These are phyloP conservation scores for Falcaria lacertinaria DNA, from an alignment of 2,888 invertebrate species.

Conservation along the genomic window DNA sequence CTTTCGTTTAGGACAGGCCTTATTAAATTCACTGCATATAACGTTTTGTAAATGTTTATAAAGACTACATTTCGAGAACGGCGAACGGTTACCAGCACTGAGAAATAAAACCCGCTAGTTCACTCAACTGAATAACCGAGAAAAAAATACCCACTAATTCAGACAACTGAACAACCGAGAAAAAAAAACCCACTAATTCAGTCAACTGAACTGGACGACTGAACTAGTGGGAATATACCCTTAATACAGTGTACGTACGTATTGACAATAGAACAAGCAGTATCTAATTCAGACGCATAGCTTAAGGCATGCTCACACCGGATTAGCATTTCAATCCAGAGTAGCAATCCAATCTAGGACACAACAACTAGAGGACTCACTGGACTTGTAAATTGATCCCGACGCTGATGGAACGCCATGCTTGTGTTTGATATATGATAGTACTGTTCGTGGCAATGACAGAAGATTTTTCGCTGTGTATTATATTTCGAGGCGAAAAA, in stretches of 20 bases:
- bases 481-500: not conserved
- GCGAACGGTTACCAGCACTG: too few species aligned
- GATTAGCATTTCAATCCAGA: not conserved
- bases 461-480: not conserved
- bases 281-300: not conserved
- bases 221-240: not conserved
- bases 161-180: too few species aligned
- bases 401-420: not conserved
- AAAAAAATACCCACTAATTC: too few species aligned
- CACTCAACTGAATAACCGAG: too few species aligned
- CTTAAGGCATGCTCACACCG: not conserved
- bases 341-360: not conserved
- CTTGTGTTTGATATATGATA: not conserved
- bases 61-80: too few species aligned
- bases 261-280: not conserved
- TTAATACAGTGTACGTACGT: not conserved
- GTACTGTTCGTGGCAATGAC: not conserved
- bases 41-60: too few species aligned
- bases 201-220: too few species aligned
- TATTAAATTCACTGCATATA: too few species aligned
- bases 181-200: too few species aligned
- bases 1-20: too few species aligned
- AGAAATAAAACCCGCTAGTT: too few species aligned
- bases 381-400: not conserved
- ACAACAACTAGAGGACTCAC: not conserved